phyloP scores from a whole-genome alignment of 2,888 invertebrate genomes.

The Chaetogeoica ovagalla region DNA sequence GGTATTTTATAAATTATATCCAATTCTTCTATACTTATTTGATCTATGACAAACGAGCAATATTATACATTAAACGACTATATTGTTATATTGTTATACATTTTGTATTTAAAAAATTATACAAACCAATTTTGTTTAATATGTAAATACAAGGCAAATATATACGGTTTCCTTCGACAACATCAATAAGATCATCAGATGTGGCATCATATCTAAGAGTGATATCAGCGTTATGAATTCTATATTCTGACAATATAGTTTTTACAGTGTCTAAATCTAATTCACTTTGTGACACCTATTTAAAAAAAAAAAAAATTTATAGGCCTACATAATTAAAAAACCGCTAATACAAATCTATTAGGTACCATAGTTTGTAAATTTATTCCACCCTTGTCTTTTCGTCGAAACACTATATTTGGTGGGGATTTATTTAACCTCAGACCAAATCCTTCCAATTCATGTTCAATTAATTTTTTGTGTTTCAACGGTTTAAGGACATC shows the following conservation, averaged over 20 bases:
- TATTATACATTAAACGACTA: conserved; percentile 11
- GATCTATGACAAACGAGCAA: conserved; percentile 66
- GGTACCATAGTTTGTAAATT: conserved; percentile 87
- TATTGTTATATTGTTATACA: not conserved
- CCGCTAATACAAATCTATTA: conserved; percentile 54
- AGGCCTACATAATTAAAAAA: not conserved
- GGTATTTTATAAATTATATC: conserved; percentile 99
- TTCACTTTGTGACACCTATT: conserved; percentile 83
- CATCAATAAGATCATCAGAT: conserved; percentile 96
- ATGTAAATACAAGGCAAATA: conserved; percentile 98
- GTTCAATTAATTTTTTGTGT: conserved; percentile 94
- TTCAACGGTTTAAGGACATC: conserved; percentile 96
- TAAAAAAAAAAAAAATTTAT: conserved; percentile 2
- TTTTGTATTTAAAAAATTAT: not conserved
- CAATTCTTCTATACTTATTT: conserved; percentile 92
- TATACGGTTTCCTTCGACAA: conserved; percentile 97
- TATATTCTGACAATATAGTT: conserved; percentile 94
- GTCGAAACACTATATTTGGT: conserved; percentile 93
- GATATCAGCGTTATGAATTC: conserved; percentile 98
- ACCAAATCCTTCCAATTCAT: conserved; percentile 98
- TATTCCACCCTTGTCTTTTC: conserved; percentile 98
- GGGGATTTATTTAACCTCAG: conserved; percentile 93
- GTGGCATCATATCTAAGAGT: conserved; percentile 92
- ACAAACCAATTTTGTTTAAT: conserved; percentile 91
- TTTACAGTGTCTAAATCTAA: conserved; percentile 93